Conservation (phyloP, 2,888 invertebrate species). For the Myopa tessellatipennis region DNA sequence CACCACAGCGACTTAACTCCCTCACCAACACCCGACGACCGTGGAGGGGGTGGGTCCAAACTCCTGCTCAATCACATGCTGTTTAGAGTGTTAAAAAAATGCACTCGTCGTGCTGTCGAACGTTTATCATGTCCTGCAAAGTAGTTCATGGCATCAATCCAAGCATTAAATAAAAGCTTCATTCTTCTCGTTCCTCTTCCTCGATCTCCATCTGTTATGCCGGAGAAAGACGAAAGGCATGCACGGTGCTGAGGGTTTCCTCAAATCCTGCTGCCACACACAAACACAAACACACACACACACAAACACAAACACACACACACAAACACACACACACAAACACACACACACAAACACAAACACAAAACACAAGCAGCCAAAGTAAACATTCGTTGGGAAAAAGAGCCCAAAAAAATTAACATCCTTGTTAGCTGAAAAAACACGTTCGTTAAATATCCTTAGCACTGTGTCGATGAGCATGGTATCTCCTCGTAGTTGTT, state of each 20-base stretch:
- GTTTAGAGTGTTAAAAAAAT: not conserved
- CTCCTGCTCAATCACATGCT: not conserved
- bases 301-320: not conserved
- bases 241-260: conserved; percentile 15
- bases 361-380: not conserved
- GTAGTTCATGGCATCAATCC: conserved; percentile 62
- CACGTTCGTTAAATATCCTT: conserved; percentile 62
- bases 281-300: conserved; percentile 3
- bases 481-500: conserved; percentile 18
- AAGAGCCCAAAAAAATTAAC: conserved; percentile 56
- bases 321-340: conserved; percentile 6
- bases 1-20: no score
- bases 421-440: conserved; percentile 64
- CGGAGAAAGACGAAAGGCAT: conserved; percentile 28
- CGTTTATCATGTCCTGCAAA: conserved; percentile 47
- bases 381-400: conserved; percentile 16
- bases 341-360: not conserved
- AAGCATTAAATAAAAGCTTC: conserved; percentile 56
- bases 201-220: not conserved
- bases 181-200: not conserved
- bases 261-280: conserved; percentile 19
- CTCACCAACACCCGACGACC: not conserved
- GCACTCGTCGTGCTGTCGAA: conserved; percentile 36
- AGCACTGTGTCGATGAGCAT: conserved; percentile 41
- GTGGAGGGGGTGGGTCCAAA: not conserved